These are phyloP conservation scores for Pelodiscus sinensis DNA, from an alignment of 2,113 vertebrate genomes.

Conservation along the genomic window DNA sequence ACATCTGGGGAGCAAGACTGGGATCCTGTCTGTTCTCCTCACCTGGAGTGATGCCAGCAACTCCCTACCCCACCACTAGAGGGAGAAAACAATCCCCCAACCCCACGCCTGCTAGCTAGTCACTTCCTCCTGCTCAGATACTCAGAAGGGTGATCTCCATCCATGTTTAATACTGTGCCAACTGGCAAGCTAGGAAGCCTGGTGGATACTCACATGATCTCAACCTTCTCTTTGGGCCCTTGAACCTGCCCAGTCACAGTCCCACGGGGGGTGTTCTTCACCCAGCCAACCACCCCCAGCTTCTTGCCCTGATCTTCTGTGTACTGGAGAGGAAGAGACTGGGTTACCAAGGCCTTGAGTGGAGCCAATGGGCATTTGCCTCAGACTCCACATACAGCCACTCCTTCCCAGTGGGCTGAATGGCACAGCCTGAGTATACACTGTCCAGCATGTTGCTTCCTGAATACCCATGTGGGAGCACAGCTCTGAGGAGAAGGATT, in stretches of 20 bases:
- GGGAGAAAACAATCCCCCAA: background rate
- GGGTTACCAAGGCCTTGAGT: background rate
- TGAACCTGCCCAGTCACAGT: slow-evolving; percentile 69
- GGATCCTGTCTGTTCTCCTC: background rate
- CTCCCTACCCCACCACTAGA: background rate
- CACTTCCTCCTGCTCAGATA: background rate
- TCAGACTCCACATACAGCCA: background rate
- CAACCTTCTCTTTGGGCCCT: slow-evolving; percentile 52
- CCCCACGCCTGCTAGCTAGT: background rate
- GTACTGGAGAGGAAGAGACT: slow-evolving; percentile 29
- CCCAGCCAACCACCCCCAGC: slow-evolving; percentile 67
- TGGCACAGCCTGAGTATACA: background rate
- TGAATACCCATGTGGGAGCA: background rate
- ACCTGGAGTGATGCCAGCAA: background rate
- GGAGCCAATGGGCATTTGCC: background rate
- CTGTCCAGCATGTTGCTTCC: background rate
- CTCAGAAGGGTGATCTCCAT: background rate
- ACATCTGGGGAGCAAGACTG: background rate
- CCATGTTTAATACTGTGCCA: background rate
- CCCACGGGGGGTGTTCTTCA: slow-evolving; percentile 63
- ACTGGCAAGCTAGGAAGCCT: background rate
- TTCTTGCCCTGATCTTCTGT: slow-evolving; percentile 63
- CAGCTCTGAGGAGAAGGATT: background rate
- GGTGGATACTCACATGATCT: slow-evolving; percentile 67
- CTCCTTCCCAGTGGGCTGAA: background rate